Evolutionary conservation across 2,113 vertebrate genomes (phyloP).

Genomic region (Cephalopterus ornatus): DNA sequence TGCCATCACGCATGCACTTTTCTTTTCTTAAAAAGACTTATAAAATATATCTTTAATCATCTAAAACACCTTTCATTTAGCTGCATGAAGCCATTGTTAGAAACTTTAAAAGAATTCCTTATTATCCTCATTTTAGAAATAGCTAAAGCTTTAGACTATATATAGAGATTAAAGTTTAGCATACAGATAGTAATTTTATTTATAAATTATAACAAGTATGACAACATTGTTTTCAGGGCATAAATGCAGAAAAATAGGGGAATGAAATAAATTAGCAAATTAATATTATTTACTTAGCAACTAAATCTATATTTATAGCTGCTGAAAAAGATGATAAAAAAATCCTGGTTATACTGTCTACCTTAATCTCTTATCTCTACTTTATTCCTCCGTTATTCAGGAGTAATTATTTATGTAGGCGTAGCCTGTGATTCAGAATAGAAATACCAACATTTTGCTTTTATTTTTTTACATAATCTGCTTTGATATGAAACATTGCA

Average conservation of each 20-base stretch:
- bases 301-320: background rate
- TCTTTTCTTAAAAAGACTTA: background rate
- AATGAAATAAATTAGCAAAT: background rate
- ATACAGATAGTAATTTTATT: background rate
- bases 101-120: background rate
- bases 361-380: background rate
- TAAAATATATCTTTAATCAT: background rate
- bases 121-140: background rate
- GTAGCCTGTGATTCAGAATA: background rate
- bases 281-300: background rate
- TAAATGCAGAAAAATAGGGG: background rate
- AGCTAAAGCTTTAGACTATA: background rate
- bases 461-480: background rate
- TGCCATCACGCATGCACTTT: background rate
- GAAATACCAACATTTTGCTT: background rate
- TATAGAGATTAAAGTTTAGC: background rate
- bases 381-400: background rate
- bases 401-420: background rate
- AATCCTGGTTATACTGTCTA: background rate
- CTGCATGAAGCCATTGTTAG: background rate
- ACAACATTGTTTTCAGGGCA: background rate
- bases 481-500: background rate
- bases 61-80: background rate
- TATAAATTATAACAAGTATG: background rate
- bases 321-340: background rate